A percentile compares a stretch with the other conserved stretches of the same genome.
These are phyloP conservation scores for Lordiphosa stackelbergi DNA, from an alignment of 1,140 invertebrate species.

Conservation along the genomic window DNA sequence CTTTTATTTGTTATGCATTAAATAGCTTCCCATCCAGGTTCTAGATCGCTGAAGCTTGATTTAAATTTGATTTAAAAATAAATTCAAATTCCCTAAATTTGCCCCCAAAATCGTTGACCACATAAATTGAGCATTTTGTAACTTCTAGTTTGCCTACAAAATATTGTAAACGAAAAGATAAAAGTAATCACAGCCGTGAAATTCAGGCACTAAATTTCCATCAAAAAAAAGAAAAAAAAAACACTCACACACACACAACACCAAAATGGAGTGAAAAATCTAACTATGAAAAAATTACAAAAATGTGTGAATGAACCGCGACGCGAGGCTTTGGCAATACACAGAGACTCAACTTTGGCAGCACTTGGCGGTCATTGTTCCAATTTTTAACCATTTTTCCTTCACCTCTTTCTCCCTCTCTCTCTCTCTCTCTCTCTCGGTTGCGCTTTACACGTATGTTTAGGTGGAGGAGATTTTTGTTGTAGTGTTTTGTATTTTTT, in stretches of 20 bases:
- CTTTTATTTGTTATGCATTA: no score
- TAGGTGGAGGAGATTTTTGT: constrained; percentile 30
- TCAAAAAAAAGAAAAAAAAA: constrained; percentile 16
- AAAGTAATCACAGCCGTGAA: constrained; percentile 31
- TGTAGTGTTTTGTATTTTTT: constrained; percentile 47
- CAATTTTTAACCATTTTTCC: constrained; percentile 67
- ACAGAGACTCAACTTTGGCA: constrained; percentile 12
- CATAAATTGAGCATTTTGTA: no score
- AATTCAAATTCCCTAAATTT: no score
- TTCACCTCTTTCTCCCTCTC: constrained; percentile 17
- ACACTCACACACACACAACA: not conserved
- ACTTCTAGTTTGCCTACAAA: no score
- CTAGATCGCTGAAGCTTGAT: no score
- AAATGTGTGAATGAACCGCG: constrained; percentile 66
- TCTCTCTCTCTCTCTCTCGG: not conserved
- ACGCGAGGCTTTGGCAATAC: constrained; percentile 28
- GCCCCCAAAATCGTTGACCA: no score
- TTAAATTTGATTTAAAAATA: no score
- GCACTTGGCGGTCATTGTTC: constrained; percentile 70
- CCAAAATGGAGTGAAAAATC: constrained; percentile 21
- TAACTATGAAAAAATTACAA: constrained; percentile 19
- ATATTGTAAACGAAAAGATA: no score
- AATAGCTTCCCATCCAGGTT: no score
- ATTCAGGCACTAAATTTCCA: constrained; percentile 47
- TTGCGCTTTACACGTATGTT: constrained; percentile 10